phyloP scores from a whole-genome alignment of 2,797 vertebrate genomes.

The Enteromius treurensis region DNA sequence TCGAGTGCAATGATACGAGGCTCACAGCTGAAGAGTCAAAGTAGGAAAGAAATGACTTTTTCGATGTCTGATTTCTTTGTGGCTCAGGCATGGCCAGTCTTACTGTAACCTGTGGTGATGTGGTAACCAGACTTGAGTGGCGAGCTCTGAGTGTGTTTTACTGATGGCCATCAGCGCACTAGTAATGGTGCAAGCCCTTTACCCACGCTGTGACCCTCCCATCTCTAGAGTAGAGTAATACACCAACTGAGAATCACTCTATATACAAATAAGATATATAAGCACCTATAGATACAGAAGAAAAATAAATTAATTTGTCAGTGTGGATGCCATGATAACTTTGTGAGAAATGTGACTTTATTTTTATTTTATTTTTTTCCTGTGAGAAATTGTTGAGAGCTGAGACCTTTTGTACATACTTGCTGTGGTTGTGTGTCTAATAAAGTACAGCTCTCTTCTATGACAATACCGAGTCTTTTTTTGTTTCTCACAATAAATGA shows the following conservation, averaged over 20 bases:
- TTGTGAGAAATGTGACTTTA: constrained; percentile 84
- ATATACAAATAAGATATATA: constrained; percentile 73
- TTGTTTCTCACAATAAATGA: constrained; percentile 1
- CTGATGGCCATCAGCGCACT: constrained; percentile 37
- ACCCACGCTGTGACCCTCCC: constrained; percentile 69
- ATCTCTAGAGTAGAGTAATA: constrained; percentile 87
- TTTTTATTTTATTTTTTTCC: constrained; percentile 55
- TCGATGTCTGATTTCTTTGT: constrained; percentile 75
- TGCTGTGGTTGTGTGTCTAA: constrained; percentile 85
- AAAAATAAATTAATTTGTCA: constrained; percentile 76
- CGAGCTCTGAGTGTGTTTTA: constrained; percentile 54
- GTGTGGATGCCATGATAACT: constrained; percentile 91
- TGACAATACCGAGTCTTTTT: constrained; percentile 54
- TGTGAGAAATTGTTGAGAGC: constrained; percentile 86
- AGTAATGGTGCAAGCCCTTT: constrained; percentile 54
- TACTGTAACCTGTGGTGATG: constrained; percentile 81
- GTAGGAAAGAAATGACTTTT: constrained; percentile 60
- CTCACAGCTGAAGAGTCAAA: constrained; percentile 67
- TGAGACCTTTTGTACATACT: constrained; percentile 87
- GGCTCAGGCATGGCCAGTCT: constrained; percentile 84
- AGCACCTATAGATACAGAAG: constrained; percentile 76
- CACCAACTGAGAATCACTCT: constrained; percentile 79
- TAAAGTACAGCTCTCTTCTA: constrained; percentile 87
- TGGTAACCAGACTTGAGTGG: constrained; percentile 62
- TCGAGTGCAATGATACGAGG: constrained; percentile 63